A percentile compares a stretch with the other conserved stretches of the same genome.
phyloP scores from a whole-genome alignment of 2,113 vertebrate genomes.

The Heptranchias perlo region DNA sequence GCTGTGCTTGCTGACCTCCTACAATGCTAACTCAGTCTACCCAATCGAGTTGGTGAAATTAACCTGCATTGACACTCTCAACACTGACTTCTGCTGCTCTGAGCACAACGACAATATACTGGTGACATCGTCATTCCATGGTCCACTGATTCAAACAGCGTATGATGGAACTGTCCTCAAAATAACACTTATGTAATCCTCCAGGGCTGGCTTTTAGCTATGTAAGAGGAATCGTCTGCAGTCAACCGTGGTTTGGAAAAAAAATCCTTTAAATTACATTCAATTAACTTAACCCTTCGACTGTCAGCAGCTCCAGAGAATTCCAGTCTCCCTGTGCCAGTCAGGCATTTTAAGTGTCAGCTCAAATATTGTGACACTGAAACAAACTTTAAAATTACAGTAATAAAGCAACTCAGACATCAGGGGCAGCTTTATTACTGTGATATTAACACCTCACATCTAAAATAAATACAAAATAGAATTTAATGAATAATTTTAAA shows the following conservation, averaged over 20 bases:
- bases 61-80: constrained; percentile 9
- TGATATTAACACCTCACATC: background rate
- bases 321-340: background rate
- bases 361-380: background rate
- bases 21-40: too few relatives aligned
- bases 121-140: background rate
- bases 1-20: background rate
- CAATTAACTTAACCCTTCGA: constrained; percentile 21
- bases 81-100: background rate
- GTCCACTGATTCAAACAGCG: background rate
- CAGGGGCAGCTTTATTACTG: background rate
- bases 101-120: background rate
- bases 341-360: background rate
- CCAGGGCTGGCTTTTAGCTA: background rate
- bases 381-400: background rate
- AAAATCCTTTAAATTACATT: constrained; percentile 5
- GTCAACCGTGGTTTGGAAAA: background rate
- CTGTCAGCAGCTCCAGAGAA: background rate
- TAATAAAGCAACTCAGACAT: background rate
- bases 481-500: background rate
- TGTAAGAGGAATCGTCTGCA: background rate
- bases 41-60: background rate
- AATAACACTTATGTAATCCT: constrained; percentile 2
- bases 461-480: background rate
- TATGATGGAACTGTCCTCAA: background rate